Evolutionary conservation across 1,140 invertebrate species (phyloP), one percentile per base, ranked within the genome.

Genomic region (Cyclargus thomasi): DNA sequence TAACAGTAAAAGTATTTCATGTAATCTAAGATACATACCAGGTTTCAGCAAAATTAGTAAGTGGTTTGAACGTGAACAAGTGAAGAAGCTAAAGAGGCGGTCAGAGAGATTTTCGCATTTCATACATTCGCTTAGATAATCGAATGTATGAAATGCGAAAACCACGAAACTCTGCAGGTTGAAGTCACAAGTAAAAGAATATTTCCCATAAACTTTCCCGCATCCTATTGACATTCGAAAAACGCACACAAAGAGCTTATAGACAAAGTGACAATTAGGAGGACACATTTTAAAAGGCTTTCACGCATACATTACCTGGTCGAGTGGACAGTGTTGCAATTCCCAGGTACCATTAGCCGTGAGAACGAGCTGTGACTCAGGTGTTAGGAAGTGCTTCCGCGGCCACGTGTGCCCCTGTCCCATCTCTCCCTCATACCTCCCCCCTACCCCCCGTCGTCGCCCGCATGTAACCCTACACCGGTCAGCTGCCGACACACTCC

Each of bases 401-500:
- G 75, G 81, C 79, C 84, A 86, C 82, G 81, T 83, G 80, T 79
- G 78, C 11, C 36, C 78, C 75, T 74, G 36, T 8, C 36, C 14
- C 36, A 2, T 1, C n/a, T 0, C 20, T 5, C 55, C 7, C 7
- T 18, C 18, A 17, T 18, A 2, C 55, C 8, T 23, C n/a, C 55
- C 7, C 55, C 7, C 18, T 18, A 4, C 55, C 55, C 17, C 17
- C 0, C n/a, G 1, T n/a, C 55, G 55, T 21, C 18, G 55, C 55
- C 55, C 55, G 55, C 55, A 59, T 59, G 78, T 8, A 81, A 86
- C 83, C 82, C 82, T 79, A 80, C 82, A 80, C 80, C 78, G 68
- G 77, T 81, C 83, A 86, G 82, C 82, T 86, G 82, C 55, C 77
- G 81, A 74, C 66, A 79, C 81, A 79, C 77, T 75, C 70, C 70